Evolutionary conservation across 1,140 invertebrate species (phyloP).

Genomic region (Drosophila lacertosa): DNA sequence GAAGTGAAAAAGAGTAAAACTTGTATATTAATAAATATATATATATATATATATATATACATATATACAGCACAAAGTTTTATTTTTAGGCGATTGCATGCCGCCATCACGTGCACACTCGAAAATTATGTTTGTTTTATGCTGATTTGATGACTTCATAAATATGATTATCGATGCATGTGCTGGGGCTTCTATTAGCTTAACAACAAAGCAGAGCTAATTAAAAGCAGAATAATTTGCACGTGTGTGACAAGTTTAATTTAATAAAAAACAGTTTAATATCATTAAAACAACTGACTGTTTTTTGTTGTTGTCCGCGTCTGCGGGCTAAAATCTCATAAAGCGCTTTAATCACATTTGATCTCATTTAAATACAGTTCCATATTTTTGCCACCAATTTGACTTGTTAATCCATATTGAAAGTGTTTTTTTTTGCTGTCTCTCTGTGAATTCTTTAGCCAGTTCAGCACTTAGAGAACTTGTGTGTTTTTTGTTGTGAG

Average conservation of each 20-base stretch:
- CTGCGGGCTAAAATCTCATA: too few relatives aligned
- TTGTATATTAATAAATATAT: slow-evolving; percentile 22
- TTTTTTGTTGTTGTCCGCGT: too few relatives aligned
- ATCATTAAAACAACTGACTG: neutral
- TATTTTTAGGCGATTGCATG: slow-evolving; percentile 66
- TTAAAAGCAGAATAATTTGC: neutral
- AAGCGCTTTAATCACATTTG: too few relatives aligned
- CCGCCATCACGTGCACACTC: slow-evolving; percentile 58
- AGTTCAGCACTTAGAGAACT: slow-evolving; percentile 3
- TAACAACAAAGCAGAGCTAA: neutral
- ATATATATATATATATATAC: slow-evolving; percentile 24
- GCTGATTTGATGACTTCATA: slow-evolving; percentile 59
- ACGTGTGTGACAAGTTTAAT: neutral
- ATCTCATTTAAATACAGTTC: too few relatives aligned
- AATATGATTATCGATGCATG: slow-evolving; percentile 25
- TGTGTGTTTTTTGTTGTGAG: slow-evolving; percentile 11
- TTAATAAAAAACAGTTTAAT: neutral
- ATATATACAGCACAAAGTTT: slow-evolving; percentile 19
- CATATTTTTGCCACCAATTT: neutral
- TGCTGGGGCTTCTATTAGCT: neutral
- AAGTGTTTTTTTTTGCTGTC: neutral
- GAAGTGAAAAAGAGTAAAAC: slow-evolving; percentile 16
- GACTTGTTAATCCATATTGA: slow-evolving; percentile 10
- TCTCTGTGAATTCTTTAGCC: slow-evolving; percentile 27
- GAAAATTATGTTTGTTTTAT: slow-evolving; percentile 66